phyloP scores from a whole-genome alignment of 2,113 vertebrate genomes.

The Charina bottae region DNA sequence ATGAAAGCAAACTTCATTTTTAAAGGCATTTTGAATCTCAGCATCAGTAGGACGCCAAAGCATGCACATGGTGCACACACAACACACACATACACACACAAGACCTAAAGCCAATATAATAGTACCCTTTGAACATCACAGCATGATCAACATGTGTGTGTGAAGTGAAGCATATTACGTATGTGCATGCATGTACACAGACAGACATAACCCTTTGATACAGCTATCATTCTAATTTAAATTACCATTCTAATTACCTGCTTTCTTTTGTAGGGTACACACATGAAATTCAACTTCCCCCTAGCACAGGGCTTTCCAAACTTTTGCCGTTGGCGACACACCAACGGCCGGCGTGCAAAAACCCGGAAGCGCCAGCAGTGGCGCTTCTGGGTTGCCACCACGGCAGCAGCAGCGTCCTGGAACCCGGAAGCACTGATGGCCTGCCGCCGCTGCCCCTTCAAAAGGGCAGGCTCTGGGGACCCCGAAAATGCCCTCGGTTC shows the following conservation, averaged over 20 bases:
- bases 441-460: too few species aligned
- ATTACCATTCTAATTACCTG: neutral
- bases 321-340: too few species aligned
- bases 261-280: neutral
- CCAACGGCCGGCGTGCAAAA: too few species aligned
- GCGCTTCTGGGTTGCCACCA: too few species aligned
- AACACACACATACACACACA: neutral
- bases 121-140: neutral
- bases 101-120: neutral
- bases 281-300: neutral
- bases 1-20: constrained; percentile 3
- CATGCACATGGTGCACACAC: neutral
- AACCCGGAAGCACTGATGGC: too few species aligned
- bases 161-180: neutral
- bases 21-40: constrained; percentile 46
- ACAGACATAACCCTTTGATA: neutral
- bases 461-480: too few species aligned
- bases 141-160: neutral
- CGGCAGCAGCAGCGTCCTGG: too few species aligned
- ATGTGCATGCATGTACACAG: neutral
- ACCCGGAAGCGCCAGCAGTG: too few species aligned
- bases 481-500: too few species aligned
- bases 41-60: constrained; percentile 44
- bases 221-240: neutral
- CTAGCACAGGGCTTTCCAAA: too few species aligned